Evolutionary conservation across 2,888 invertebrate genomes (phyloP), one percentile per base, ranked within the genome.

Genomic region (Heliconius cydno): DNA sequence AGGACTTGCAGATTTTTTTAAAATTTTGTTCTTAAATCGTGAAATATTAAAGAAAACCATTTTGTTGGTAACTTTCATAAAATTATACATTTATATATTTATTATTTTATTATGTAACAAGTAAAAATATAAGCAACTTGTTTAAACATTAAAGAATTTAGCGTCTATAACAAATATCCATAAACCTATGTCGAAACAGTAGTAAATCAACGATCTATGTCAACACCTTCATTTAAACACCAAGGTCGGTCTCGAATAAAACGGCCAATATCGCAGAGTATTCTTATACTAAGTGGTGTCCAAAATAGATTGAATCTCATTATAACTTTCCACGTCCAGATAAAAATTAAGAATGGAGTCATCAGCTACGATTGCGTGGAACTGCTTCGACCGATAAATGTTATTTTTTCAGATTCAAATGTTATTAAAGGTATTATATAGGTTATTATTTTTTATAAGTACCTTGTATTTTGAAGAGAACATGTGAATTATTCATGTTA

Each of bases 151-250:
- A 57, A 60, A 60, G 34, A 73, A 38, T 34, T 28, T n/a, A 60
- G 60, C 57, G 13, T 34, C n/a, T 52, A 19, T 52, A 52, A 22
- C 52, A 22, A 52, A 52, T 52, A 52, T 22, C 7, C 38, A 57
- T 70, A 63, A 30, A 28, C 73, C 74, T 74, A 60, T 67, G 74
- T 89, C 89, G 89, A 87, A 90, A 90, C 87, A 86, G 80, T 85
- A 81, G 92, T 94, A 94, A 94, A 94, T 94, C 94, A 91, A 83
- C 80, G 82, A 86, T 84, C 82, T 87, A 86, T 94, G 93, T 94
- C 94, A 94, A 90, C 94, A 93, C 93, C 90, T 94, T 93, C 94
- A 91, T 94, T 94, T 94, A 94, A 90, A 88, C 82, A 75, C 77
- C 91, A 94, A 94, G 94, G 94, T 88, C 91, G 87, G 73, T 77